Conservation (phyloP, 2,888 invertebrate genomes). For the Portevinia maculata region DNA sequence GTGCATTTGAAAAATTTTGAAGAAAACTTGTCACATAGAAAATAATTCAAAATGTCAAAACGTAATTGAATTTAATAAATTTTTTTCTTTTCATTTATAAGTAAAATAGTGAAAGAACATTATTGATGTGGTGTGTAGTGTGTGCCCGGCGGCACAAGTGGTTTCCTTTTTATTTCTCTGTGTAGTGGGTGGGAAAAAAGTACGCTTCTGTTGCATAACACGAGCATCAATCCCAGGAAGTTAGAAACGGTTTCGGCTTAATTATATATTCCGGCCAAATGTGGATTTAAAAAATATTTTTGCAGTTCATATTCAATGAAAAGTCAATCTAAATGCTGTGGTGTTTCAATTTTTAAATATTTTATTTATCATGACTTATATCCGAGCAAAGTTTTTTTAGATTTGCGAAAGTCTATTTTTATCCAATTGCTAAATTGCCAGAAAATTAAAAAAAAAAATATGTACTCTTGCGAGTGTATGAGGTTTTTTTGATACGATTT, state of each 20-base stretch:
- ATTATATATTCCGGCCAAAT: neutral
- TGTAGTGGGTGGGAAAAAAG: slow-evolving; percentile 32
- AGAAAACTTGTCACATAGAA: slow-evolving; percentile 9
- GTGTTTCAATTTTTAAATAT: neutral
- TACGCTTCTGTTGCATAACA: slow-evolving; percentile 55
- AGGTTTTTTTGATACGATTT: slow-evolving; percentile 72
- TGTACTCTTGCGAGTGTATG: slow-evolving; percentile 12
- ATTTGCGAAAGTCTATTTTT: slow-evolving; percentile 51
- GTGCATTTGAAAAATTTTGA: slow-evolving; percentile 54
- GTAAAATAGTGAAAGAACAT: neutral
- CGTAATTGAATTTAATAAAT: slow-evolving; percentile 42
- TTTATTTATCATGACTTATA: neutral
- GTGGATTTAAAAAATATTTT: neutral
- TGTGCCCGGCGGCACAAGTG: slow-evolving; percentile 56
- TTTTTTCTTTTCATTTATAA: slow-evolving; percentile 6
- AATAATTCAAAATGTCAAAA: slow-evolving; percentile 52
- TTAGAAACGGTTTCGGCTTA: neutral
- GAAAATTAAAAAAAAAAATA: neutral
- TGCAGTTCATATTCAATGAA: no score
- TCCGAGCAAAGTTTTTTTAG: slow-evolving; percentile 4
- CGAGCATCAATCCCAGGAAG: slow-evolving; percentile 14
- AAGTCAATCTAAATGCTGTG: neutral
- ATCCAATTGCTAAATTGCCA: slow-evolving; percentile 29
- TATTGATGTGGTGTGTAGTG: neutral
- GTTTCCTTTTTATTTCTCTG: slow-evolving; percentile 19